phyloP scores from a whole-genome alignment of 1,140 invertebrate species.

The Drosophila pseudoananassae region DNA sequence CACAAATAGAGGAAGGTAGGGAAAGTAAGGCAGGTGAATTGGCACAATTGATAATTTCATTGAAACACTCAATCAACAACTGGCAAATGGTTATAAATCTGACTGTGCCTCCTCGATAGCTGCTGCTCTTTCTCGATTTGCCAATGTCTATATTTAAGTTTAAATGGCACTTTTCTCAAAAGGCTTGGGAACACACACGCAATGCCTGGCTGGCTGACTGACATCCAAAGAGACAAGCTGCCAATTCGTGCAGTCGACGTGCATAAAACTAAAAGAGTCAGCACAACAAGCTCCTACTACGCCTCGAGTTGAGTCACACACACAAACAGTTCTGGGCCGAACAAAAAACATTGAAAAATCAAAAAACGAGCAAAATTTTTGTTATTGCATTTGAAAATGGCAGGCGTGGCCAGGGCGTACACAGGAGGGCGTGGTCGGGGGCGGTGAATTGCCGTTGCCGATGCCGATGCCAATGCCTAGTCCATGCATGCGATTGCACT shows the following conservation, averaged over 20 bases:
- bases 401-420: constrained; percentile 63
- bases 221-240: constrained; percentile 79
- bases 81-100: constrained; percentile 72
- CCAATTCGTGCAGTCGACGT: constrained; percentile 77
- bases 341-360: constrained; percentile 61
- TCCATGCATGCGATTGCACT: constrained; percentile 72
- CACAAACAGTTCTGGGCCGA: neutral
- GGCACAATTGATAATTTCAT: constrained; percentile 76
- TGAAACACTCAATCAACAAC: constrained; percentile 79
- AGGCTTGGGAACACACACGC: constrained; percentile 58
- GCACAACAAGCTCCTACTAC: constrained; percentile 50
- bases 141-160: constrained; percentile 80
- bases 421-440: constrained; percentile 41
- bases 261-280: constrained; percentile 81
- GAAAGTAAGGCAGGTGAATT: constrained; percentile 50
- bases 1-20: constrained; percentile 2
- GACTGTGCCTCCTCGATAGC: constrained; percentile 29
- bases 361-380: constrained; percentile 74
- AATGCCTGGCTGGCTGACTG: constrained; percentile 56
- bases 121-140: constrained; percentile 22
- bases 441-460: constrained; percentile 50
- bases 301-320: neutral
- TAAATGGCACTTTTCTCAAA: constrained; percentile 82
- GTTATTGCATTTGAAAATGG: constrained; percentile 80
- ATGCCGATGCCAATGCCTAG: constrained; percentile 32